Base-by-base conservation (phyloP, 2,888 invertebrate species). In the Thecocarcelia acutangulata region DNA sequence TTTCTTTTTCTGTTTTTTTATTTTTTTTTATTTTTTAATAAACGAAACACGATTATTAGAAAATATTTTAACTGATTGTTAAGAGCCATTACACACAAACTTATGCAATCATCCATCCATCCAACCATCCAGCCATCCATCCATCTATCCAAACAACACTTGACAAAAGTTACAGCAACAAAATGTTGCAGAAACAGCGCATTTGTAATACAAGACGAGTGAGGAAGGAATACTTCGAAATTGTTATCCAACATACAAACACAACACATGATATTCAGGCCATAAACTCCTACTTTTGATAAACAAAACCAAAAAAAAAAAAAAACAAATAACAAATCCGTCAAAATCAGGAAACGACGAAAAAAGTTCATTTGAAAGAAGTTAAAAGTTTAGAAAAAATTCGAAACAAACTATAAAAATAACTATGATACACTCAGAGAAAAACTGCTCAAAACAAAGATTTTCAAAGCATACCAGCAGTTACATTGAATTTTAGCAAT, bases 31-130 rank as follows among this genome's bases (percentile, higher is more conserved):
- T 69, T n/a, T n/a, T n/a, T n/a, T n/a, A n/a, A 3, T 19, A 69
- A 69, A 79, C 40, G 61, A 54, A 82, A 74, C 74, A 82, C 78
- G 82, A 75, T 78, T 82, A 82, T 82, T 82, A 82, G 82, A 82
- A 78, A 78, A 82, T 82, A 78, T 70, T 78, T 78, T 78, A 82
- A 82, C 78, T 82, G 82, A 78, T 82, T 82, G 82, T 78, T 82
- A 78, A 78, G 54, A 78, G 70, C 21, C 33, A 61, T 44, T 11
- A 63, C 68, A 79, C 19, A 64, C 69, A 58, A 50, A 75, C 73
- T 42, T 11, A 44, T 24, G 33, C 61, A 69, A 52, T 40, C 61
- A 64, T 13, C n/a, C 52, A 61, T 15, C 58, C 64, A 74, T 6
- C 46, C 56, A 42, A n/a, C 56, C 46, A 48, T 17, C 28, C 46